Evolutionary conservation across 2,888 invertebrate species (phyloP), one percentile per base, ranked within the genome.

Genomic region (Scaptomyza parva): DNA sequence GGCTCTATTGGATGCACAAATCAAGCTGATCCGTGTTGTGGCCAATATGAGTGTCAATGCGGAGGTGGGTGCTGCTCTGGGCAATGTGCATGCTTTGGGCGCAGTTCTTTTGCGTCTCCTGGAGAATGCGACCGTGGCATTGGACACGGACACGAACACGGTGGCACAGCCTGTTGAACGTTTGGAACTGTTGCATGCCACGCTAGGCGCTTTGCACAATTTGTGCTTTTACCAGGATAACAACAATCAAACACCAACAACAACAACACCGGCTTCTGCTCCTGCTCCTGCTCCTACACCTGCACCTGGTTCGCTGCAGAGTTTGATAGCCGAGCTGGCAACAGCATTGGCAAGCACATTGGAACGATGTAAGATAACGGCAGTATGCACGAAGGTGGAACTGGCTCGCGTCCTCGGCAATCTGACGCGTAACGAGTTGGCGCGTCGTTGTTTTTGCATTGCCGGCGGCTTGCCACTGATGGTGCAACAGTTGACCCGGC

Each of bases 21-120:
- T 92, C 30, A 92, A 92, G 84, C 76, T 92, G 51, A 90, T 97
- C 14, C 94, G 97, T 5, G 95, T 97, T n/a, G 92, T 97, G 24
- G 97, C 97, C 3, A 97, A 97, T 88, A 93, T 97, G 90, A 95
- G 96, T 63, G 94, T 97, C 65, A 94, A 96, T 83, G 94, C 95
- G 41, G 94, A 94, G 44, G 96, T 96, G 3, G 97, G 97, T 0
- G 93, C 94, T 35, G 93, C 93, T 1, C 91, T 97, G 70, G 93
- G 93, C 0, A 92, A 89, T 7, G 80, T 88, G 6, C 88, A 93
- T 12, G 76, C 80, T 0, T 48, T 92, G 47, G 91, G 91, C 65
- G 92, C 93, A 0, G 93, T 93, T 18, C 89, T 92, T 8, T 70
- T 92, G 11, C 74, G 83, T 40, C 51, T 92, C 40, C 63, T 92